These are phyloP conservation scores for Cyrtonyx montezumae DNA, from an alignment of 2,113 vertebrate genomes.

Conservation along the genomic window DNA sequence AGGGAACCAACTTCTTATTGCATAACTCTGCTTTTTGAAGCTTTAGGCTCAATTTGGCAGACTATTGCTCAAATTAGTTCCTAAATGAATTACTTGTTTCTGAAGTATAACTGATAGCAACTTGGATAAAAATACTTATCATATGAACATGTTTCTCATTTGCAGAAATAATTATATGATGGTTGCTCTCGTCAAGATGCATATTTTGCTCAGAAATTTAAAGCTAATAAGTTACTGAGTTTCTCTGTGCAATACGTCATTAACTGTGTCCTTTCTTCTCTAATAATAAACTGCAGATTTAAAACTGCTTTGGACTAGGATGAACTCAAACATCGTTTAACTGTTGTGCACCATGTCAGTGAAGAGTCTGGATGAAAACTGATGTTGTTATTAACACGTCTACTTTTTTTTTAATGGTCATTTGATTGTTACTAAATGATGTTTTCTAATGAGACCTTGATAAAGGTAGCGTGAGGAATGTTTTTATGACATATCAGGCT, in stretches of 20 bases:
- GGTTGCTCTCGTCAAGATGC: neutral
- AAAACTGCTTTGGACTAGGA: neutral
- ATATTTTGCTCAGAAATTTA: neutral
- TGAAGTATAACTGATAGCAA: neutral
- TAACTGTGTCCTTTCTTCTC: neutral
- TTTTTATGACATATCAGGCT: neutral
- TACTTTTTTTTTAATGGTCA: neutral
- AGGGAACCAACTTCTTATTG: neutral
- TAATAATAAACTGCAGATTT: neutral
- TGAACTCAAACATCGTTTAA: neutral
- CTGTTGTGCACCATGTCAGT: neutral
- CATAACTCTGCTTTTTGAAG: neutral
- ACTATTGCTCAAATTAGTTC: conserved; percentile 14
- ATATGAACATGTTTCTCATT: neutral
- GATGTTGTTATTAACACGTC: neutral
- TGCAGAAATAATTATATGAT: neutral
- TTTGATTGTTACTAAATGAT: neutral
- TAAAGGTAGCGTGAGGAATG: neutral
- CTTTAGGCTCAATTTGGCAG: conserved; percentile 37
- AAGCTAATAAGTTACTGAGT: neutral
- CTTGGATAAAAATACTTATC: neutral
- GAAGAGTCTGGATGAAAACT: neutral
- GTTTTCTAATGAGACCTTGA: neutral
- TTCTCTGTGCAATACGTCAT: neutral
- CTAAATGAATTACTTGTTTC: conserved; percentile 46